Evolutionary conservation across 35 echinoderm and acorn worm genomes (phyloP), one percentile per base, ranked within the genome.

Genomic region (Stichopus chloronotus): DNA sequence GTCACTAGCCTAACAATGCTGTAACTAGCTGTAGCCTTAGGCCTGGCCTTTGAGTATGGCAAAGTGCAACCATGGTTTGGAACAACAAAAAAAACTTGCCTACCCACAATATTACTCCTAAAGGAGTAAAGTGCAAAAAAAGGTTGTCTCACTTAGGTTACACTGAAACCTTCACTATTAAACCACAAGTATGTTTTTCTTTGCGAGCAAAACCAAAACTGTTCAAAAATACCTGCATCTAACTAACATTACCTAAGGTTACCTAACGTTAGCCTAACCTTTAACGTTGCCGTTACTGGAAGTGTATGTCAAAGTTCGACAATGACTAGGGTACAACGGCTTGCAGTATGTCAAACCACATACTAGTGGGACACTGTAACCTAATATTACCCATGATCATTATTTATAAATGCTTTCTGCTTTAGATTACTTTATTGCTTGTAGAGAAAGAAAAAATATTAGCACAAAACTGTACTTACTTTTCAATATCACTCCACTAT

Each of bases 221-320:
- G 20, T 78, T n/a, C 52, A 52, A 52, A n/a, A 12, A 81, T 24
- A 12, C 25, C 52, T 5, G 53, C 78, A 52, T 5, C 53, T 12
- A 24, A 53, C 52, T 11, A 52, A 81, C 52, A 23, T 12, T 53
- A 43, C 30, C 30, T 43, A 43, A 43, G 1, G 78, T 12, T 53
- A 43, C 30, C 30, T 43, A 43, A 43, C 30, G 30, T 43, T 43
- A 43, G 30, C 30, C 30, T 43, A 43, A 43, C 30, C 30, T 43
- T 43, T 43, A 43, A 43, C 30, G 30, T 43, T 43, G 30, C 30
- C 30, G 30, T 43, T 3, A 43, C 30, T 43, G 30, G 30, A 43
- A 1, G 30, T 52, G 78, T 52, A 81, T 81, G 78, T 81, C 78
- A 81, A 81, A 81, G 78, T 52, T 81, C 24, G 78, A 25, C 78